Conservation (phyloP, 2,888 invertebrate species). For the Nemapogon koenigi region DNA sequence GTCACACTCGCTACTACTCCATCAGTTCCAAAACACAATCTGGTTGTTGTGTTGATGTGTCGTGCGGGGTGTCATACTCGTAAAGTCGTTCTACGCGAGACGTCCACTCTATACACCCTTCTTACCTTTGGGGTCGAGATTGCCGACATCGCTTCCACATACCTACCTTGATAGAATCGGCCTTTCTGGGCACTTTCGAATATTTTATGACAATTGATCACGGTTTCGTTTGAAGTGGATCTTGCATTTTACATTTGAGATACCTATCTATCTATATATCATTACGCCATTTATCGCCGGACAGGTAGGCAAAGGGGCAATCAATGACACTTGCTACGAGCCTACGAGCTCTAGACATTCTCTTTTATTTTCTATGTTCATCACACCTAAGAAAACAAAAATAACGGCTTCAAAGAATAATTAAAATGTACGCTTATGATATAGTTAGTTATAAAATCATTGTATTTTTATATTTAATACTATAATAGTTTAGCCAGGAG, state of each 20-base stretch:
- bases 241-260: neutral
- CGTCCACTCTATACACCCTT: constrained; percentile 26
- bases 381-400: too few species aligned
- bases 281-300: too few species aligned
- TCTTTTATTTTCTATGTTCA: too few species aligned
- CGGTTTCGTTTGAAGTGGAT: neutral
- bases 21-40: neutral
- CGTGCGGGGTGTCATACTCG: constrained; percentile 46
- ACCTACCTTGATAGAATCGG: constrained; percentile 5
- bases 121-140: constrained; percentile 9
- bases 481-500: too few species aligned
- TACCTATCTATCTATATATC: too few species aligned
- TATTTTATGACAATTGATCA: constrained; percentile 3
- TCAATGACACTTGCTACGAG: too few species aligned
- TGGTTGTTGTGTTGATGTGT: constrained; percentile 41
- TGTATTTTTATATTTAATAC: too few species aligned
- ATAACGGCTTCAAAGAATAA: too few species aligned
- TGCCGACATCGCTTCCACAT: constrained; percentile 2
- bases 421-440: too few species aligned
- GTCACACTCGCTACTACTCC: neutral
- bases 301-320: too few species aligned
- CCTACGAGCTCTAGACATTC: too few species aligned
- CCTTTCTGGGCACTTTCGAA: constrained; percentile 4
- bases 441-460: too few species aligned
- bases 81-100: constrained; percentile 51